These are phyloP conservation scores for Silurus lanzhouensis DNA, from an alignment of 2,797 vertebrate genomes.

Conservation along the genomic window DNA sequence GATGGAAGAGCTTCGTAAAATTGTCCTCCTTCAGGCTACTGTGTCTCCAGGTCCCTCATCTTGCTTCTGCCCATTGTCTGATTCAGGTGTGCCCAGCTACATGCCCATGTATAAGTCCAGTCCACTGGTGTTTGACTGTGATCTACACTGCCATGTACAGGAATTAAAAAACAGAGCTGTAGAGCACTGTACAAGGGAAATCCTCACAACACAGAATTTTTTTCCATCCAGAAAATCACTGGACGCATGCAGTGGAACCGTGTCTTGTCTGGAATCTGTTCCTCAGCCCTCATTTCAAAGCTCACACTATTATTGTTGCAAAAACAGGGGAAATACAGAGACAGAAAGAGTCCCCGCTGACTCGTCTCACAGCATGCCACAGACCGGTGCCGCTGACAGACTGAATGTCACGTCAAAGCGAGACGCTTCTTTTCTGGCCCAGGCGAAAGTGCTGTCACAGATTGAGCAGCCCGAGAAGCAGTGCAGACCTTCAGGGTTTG, in stretches of 20 bases:
- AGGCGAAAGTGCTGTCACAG: slow-evolving; percentile 33
- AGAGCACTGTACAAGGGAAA: slow-evolving; percentile 47
- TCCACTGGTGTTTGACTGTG: slow-evolving; percentile 61
- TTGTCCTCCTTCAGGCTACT: slow-evolving; percentile 61
- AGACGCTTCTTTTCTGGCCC: slow-evolving; percentile 26
- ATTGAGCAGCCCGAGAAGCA: slow-evolving; percentile 32
- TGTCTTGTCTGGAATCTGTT: slow-evolving; percentile 44
- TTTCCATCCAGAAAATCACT: slow-evolving; percentile 49
- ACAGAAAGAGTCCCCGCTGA: slow-evolving; percentile 43
- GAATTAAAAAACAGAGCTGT: slow-evolving; percentile 58
- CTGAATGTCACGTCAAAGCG: slow-evolving; percentile 31
- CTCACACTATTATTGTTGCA: slow-evolving; percentile 13
- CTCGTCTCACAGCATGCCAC: slow-evolving; percentile 22
- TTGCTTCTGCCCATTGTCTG: slow-evolving; percentile 64
- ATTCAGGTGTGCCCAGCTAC: slow-evolving; percentile 60
- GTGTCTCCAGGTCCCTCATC: slow-evolving; percentile 57
- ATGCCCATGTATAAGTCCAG: slow-evolving; percentile 64
- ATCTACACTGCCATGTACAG: slow-evolving; percentile 66
- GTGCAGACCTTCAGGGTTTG: slow-evolving; percentile 63
- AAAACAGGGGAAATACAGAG: slow-evolving; percentile 47
- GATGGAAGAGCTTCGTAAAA: slow-evolving; percentile 61
- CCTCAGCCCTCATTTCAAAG: slow-evolving; percentile 32
- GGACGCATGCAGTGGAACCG: slow-evolving; percentile 50
- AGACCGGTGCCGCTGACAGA: slow-evolving; percentile 33
- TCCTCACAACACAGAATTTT: slow-evolving; percentile 27